Evolutionary conservation across 2,113 vertebrate species (phyloP), one percentile per base, ranked within the genome.

Genomic region (Hydrochoerus hydrochaeris): DNA sequence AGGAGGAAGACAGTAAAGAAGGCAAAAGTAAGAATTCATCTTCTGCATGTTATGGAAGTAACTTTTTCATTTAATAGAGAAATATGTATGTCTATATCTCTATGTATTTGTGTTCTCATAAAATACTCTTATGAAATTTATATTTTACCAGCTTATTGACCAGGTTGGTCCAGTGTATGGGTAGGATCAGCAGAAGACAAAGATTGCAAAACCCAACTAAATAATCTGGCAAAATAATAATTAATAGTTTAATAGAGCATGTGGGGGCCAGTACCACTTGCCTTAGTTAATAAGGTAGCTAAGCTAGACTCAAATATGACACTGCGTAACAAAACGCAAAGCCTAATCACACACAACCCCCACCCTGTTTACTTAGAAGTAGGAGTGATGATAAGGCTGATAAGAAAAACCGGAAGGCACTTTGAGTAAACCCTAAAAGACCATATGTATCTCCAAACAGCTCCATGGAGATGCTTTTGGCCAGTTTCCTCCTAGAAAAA

Each of bases 1-100:
- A 16, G n/a, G 26, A 94, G 41, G 46, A 88, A 65, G 58, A 95
- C 7, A 95, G 6, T 52, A 96, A 62, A 67, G 30, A 91, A 93
- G 35, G 67, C 73, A 81, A 82, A 85, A 32, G 52, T 65, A 95
- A 95, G 62, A 52, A 71, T 77, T 90, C 67, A 88, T 14, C 30
- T 78, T 94, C 38, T 81, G n/a, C 8, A 73, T 58, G 75, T 88
- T 77, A 90, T 65, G n/a, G 63, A 65, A 83, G 69, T 57, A 78
- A 78, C 28, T 60, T 90, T 90, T 91, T 2, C 16, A 35, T 81
- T 95, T 58, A 63, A 95, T 38, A 85, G 44, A 87, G 38, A 81
- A 71, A 92, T 63, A 19, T 54, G 26, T 44, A 89, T 32, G 9
- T 63, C n/a, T 58, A n/a, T 67, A 75, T 71, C 87, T 62, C 11